Base-by-base conservation (phyloP, 2,797 vertebrate species). In the Urophycis tenuis region DNA sequence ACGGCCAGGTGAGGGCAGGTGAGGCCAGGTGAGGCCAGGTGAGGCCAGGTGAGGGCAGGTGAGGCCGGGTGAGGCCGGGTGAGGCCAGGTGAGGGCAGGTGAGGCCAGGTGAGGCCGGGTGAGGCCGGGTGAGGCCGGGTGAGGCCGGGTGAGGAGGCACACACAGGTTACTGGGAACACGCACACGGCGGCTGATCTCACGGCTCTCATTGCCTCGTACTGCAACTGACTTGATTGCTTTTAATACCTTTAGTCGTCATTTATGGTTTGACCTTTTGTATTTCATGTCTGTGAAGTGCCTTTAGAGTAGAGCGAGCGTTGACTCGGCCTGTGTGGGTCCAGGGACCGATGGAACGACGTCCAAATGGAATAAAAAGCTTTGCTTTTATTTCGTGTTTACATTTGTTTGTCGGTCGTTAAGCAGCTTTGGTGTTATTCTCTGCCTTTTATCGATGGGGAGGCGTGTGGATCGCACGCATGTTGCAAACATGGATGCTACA, bases 211-310 rank as follows among this genome's bases (percentile, higher is more conserved):
- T 67, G 29, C 81, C 77, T 85, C 80, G 75, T 76, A 77, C 84
- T n/a, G 15, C 81, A 74, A 81, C 78, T 85, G 88, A 89, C 86
- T 89, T 91, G 85, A 91, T 89, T 85, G 85, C 83, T 83, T 79
- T 71, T 81, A 85, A 90, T 82, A 90, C 89, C 85, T 82, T 92
- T 92, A 91, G 91, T 92, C 89, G 84, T 75, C 31, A 85, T 85
- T 82, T 80, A 72, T 74, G 75, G 35, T 70, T 82, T 75, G 75
- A 34, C 85, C 87, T 89, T 49, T 81, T 75, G 29, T 76, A 77
- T 86, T 87, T 87, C 83, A 80, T 90, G 91, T 93, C 87, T 90
- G 91, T 90, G 92, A 97, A 97, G 96, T 98, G 96, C 96, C 96
- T 98, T 97, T 94, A 93, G 93, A 86, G 81, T 91, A 90, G 83